A percentile compares a stretch with the other conserved stretches of the same genome.
phyloP scores from a whole-genome alignment of 2,888 invertebrate genomes.

The Tipula vernalis region DNA sequence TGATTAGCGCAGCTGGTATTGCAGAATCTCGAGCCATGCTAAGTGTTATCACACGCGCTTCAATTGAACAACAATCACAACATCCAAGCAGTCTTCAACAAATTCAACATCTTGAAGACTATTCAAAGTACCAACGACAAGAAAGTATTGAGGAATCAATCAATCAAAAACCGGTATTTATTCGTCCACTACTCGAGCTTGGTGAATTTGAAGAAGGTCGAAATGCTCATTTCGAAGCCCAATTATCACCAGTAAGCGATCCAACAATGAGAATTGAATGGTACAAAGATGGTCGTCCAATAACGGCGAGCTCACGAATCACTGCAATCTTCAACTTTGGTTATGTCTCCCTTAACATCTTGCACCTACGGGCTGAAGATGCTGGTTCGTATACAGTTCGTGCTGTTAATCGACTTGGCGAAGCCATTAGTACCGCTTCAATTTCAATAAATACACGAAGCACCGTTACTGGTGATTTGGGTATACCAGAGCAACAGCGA shows the following conservation, averaged over 20 bases:
- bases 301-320: slow-evolving; percentile 94
- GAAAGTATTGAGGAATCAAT: slow-evolving; percentile 72
- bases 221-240: slow-evolving; percentile 87
- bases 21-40: slow-evolving; percentile 75
- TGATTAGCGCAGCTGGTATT: slow-evolving; percentile 73
- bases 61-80: slow-evolving; percentile 78
- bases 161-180: slow-evolving; percentile 74
- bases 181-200: slow-evolving; percentile 73
- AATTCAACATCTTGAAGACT: slow-evolving; percentile 83
- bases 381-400: slow-evolving; percentile 87
- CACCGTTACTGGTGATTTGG: slow-evolving; percentile 74
- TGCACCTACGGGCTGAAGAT: slow-evolving; percentile 98
- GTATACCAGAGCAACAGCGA: slow-evolving; percentile 79
- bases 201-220: slow-evolving; percentile 81
- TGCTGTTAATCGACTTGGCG: slow-evolving; percentile 81
- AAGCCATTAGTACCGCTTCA: slow-evolving; percentile 73
- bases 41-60: slow-evolving; percentile 65
- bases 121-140: slow-evolving; percentile 72
- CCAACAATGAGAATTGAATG: slow-evolving; percentile 90
- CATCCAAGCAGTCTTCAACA: slow-evolving; percentile 85
- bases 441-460: slow-evolving; percentile 65
- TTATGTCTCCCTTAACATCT: slow-evolving; percentile 95
- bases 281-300: slow-evolving; percentile 88
- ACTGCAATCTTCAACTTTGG: slow-evolving; percentile 98
- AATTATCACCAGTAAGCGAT: slow-evolving; percentile 83